Percentiles rank a stretch among this genome's conserved stretches.
Conservation (phyloP, 2,888 invertebrate genomes). For the Reticulitermes lucifugus region DNA sequence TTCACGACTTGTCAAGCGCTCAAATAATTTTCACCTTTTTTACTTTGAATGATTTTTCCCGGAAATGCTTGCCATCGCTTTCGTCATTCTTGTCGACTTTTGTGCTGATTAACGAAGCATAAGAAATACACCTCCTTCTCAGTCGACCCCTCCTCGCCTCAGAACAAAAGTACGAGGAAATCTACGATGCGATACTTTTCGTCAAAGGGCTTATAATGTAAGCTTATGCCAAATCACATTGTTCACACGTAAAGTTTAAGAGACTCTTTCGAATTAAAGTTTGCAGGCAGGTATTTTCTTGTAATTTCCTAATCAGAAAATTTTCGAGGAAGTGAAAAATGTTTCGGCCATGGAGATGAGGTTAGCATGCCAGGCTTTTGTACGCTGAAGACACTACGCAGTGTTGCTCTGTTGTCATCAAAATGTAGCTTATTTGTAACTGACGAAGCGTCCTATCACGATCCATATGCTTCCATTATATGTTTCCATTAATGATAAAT, state of each 20-base stretch:
- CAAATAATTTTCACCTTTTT: neutral
- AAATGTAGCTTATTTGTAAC: too few species aligned
- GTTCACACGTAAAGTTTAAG: too few species aligned
- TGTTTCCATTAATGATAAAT: too few species aligned
- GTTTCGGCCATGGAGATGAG: too few species aligned
- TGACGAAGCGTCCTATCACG: too few species aligned
- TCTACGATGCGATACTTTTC: neutral
- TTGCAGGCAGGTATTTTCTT: neutral
- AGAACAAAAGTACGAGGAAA: neutral
- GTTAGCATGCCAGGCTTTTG: too few species aligned
- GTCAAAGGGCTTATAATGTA: neutral
- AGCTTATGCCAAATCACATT: neutral
- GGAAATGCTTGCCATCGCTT: neutral
- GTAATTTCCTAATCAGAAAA: neutral
- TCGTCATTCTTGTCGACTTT: neutral
- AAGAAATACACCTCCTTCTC: neutral
- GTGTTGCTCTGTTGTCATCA: too few species aligned
- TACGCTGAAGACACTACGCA: too few species aligned
- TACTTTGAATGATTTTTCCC: constrained; percentile 16
- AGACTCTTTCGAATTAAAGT: neutral
- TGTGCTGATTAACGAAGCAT: constrained; percentile 14
- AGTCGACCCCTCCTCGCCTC: neutral
- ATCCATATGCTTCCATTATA: too few species aligned
- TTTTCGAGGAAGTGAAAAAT: neutral
- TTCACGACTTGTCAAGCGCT: neutral